These are phyloP conservation scores for Muscina levida DNA, from an alignment of 2,888 invertebrate genomes.

Conservation along the genomic window DNA sequence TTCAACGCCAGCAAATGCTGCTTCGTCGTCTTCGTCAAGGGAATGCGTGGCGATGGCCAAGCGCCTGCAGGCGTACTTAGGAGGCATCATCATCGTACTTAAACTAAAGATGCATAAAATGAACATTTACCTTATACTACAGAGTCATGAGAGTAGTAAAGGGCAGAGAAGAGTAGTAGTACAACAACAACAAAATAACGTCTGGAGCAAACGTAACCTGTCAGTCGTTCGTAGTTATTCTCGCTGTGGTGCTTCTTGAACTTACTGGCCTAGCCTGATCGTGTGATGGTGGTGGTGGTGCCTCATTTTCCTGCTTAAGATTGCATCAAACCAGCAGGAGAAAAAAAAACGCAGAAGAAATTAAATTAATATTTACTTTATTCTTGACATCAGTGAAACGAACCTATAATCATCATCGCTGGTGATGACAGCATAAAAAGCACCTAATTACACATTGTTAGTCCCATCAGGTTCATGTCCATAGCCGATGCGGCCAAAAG, in stretches of 20 bases:
- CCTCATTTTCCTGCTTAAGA: background rate
- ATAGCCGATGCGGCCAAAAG: constrained; percentile 5
- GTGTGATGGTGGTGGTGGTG: background rate
- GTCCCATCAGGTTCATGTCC: constrained; percentile 8
- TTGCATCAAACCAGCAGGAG: constrained; percentile 28
- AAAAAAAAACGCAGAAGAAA: constrained; percentile 69
- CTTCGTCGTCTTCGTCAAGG: constrained; percentile 3
- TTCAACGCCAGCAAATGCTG: background rate
- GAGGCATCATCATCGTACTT: constrained; percentile 33
- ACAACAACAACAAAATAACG: background rate
- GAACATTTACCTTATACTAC: background rate
- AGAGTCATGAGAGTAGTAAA: too few relatives aligned
- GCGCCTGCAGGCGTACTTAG: constrained; percentile 30
- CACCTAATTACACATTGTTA: constrained; percentile 79
- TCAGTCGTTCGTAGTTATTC: too few relatives aligned
- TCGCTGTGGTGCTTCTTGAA: too few relatives aligned
- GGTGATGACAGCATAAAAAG: constrained; percentile 80
- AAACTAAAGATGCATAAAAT: constrained; percentile 56
- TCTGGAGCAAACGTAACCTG: constrained; percentile 48
- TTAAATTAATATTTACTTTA: constrained; percentile 80
- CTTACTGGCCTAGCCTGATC: background rate
- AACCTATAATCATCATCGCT: constrained; percentile 78
- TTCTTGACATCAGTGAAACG: constrained; percentile 59
- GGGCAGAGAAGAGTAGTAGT: background rate
- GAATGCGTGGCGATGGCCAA: background rate